A percentile compares a stretch with the other conserved stretches of the same genome.
Conservation (phyloP, 2,113 vertebrate genomes). For the Okapia johnstoni region DNA sequence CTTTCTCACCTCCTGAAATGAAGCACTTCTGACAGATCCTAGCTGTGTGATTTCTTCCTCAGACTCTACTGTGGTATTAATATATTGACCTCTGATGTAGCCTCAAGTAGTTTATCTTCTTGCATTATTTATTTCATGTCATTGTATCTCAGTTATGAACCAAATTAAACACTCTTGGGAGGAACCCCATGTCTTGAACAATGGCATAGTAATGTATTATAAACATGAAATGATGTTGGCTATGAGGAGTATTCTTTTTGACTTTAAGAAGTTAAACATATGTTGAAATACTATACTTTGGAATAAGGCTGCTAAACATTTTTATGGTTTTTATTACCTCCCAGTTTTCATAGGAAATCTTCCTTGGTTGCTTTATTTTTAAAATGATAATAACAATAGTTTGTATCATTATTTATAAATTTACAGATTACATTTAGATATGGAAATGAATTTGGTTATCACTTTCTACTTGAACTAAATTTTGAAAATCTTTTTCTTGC, state of each 20-base stretch:
- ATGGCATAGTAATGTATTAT: neutral
- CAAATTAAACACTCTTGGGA: neutral
- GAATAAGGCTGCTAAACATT: neutral
- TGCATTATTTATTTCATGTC: neutral
- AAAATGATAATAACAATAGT: neutral
- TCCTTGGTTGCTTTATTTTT: neutral
- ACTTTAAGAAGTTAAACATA: neutral
- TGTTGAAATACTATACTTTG: neutral
- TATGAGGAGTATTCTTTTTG: neutral
- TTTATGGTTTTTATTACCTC: neutral
- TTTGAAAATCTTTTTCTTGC: conserved; percentile 17
- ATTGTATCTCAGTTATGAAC: neutral
- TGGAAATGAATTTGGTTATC: neutral
- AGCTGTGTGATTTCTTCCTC: neutral
- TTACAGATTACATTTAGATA: neutral
- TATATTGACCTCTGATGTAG: neutral
- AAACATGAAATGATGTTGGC: neutral
- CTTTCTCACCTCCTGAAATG: neutral
- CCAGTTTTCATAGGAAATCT: neutral
- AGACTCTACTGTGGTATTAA: neutral
- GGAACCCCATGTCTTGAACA: neutral
- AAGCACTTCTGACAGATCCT: neutral
- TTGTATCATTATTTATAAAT: neutral
- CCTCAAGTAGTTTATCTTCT: neutral
- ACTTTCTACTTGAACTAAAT: neutral